Conservation (phyloP, 2,888 invertebrate genomes). For the Calameuta idolon region DNA sequence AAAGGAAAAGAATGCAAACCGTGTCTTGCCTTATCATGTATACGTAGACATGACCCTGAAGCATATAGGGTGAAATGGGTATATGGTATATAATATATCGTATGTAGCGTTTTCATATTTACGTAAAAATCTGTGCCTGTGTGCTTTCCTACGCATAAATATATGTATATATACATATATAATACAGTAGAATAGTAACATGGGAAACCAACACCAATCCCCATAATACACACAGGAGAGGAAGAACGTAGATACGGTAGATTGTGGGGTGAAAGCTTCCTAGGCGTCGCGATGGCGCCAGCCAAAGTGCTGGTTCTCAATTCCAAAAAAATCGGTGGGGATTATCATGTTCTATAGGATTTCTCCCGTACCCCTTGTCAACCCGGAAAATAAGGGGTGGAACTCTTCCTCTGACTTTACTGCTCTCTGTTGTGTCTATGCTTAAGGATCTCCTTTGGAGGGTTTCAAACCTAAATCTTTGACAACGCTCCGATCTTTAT, state of each 20-base stretch:
- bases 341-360: background rate
- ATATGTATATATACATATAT: too few species aligned
- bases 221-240: slow-evolving; percentile 4
- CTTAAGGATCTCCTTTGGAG: background rate
- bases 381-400: background rate
- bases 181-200: background rate
- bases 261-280: slow-evolving; percentile 21
- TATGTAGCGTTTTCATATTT: background rate
- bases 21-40: background rate
- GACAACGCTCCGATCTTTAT: background rate
- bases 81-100: background rate
- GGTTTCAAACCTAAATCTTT: background rate
- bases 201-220: background rate
- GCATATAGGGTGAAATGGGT: background rate
- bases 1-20: background rate
- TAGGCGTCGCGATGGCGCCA: slow-evolving; percentile 30
- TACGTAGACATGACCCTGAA: background rate
- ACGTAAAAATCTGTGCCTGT: background rate
- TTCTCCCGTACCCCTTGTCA: background rate
- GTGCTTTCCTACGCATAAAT: background rate
- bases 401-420: background rate
- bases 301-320: slow-evolving; percentile 21
- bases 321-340: slow-evolving; percentile 16
- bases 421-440: background rate
- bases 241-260: slow-evolving; percentile 12